Evolutionary conservation across 2,888 invertebrate genomes (phyloP).

Genomic region (Coecobrya sp.): DNA sequence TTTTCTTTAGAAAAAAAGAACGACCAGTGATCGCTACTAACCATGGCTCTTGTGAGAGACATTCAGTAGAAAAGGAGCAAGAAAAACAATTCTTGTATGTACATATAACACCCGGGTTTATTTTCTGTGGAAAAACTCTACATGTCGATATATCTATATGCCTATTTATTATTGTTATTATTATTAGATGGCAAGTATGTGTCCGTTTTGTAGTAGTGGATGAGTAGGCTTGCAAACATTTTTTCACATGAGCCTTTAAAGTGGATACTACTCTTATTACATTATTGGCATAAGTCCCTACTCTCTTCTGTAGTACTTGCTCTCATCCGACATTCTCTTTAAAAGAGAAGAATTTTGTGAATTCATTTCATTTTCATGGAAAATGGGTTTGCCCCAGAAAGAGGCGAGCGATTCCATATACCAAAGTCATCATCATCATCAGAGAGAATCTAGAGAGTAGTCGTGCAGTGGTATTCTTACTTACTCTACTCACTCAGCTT

Average conservation of each 20-base stretch:
- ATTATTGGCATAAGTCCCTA: neutral
- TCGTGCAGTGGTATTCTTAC: too few species aligned
- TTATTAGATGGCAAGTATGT: neutral
- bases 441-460: neutral
- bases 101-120: neutral
- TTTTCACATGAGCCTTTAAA: neutral
- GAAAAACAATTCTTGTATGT: constrained; percentile 35
- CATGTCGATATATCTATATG: neutral
- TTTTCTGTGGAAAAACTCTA: neutral
- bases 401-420: neutral
- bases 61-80: neutral
- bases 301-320: neutral
- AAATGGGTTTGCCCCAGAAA: constrained; percentile 29
- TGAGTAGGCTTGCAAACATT: too few species aligned
- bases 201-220: neutral
- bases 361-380: constrained; percentile 42
- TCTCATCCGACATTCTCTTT: neutral
- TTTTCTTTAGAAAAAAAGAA: too few species aligned
- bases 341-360: constrained; percentile 26
- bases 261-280: neutral
- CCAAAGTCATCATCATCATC: neutral
- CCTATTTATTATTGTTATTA: neutral
- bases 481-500: too few species aligned
- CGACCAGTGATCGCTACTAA: neutral
- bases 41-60: neutral